Percentiles rank a stretch among this genome's conserved stretches.
Conservation (phyloP, 2,888 invertebrate genomes). For the Lymantria dispar region DNA sequence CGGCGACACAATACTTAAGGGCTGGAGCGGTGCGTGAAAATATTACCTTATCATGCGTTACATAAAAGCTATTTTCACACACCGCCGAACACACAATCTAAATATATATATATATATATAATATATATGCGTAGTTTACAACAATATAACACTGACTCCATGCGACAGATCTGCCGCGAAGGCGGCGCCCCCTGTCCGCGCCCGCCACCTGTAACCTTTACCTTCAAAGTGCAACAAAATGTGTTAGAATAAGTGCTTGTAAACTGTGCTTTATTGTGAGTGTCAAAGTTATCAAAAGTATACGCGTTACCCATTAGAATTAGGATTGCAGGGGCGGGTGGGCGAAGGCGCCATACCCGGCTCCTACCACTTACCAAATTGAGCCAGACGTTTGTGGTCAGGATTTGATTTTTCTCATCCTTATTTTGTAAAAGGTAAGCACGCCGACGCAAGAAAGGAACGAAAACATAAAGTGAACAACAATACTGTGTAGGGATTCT, state of each 20-base stretch:
- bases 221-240: conserved; percentile 38
- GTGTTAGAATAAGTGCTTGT: conserved; percentile 34
- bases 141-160: conserved; percentile 78
- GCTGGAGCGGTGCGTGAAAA: conserved; percentile 55
- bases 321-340: conserved; percentile 55
- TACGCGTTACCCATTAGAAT: conserved; percentile 23
- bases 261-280: conserved; percentile 34
- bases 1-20: conserved; percentile 61
- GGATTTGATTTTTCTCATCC: conserved; percentile 99
- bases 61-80: conserved; percentile 49
- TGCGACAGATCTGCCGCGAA: conserved; percentile 75
- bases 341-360: conserved; percentile 68
- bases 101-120: conserved; percentile 53
- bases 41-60: conserved; percentile 48
- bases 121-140: conserved; percentile 61
- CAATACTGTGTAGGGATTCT: conserved; percentile 35
- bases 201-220: conserved; percentile 66
- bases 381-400: conserved; percentile 99
- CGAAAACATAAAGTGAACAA: conserved; percentile 74
- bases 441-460: conserved; percentile 80
- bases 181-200: conserved; percentile 64
- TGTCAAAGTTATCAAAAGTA: conserved; percentile 22
- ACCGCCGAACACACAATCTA: conserved; percentile 70
- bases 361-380: conserved; percentile 95
- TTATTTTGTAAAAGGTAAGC: conserved; percentile 86